phyloP scores from a whole-genome alignment of 2,113 vertebrate genomes.

The Amia ocellicauda region DNA sequence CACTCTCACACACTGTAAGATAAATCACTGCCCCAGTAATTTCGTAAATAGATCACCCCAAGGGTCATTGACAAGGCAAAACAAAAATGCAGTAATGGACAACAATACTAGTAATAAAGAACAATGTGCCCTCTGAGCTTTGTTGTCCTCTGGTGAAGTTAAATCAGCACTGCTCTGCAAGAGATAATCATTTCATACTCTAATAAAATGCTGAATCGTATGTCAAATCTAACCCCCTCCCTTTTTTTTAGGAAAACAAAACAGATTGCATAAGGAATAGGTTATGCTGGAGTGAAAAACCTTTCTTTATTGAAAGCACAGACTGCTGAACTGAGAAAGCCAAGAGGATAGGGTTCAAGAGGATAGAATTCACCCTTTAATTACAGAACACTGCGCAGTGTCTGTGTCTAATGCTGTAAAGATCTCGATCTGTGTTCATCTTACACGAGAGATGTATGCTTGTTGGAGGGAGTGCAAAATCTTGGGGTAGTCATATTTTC shows the following conservation, averaged over 20 bases:
- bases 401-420: slow-evolving; percentile 8
- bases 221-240: slow-evolving; percentile 27
- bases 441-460: background rate
- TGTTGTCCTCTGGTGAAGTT: too few species aligned
- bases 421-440: background rate
- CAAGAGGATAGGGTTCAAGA: background rate
- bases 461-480: background rate
- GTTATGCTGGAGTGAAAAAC: slow-evolving; percentile 34
- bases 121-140: too few species aligned
- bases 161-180: slow-evolving; percentile 6
- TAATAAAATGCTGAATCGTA: slow-evolving; percentile 35
- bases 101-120: too few species aligned
- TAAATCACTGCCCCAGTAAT: too few species aligned
- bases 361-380: background rate
- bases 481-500: background rate
- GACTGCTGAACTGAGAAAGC: background rate
- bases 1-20: too few species aligned
- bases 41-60: too few species aligned
- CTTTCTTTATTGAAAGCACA: slow-evolving; percentile 27
- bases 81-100: too few species aligned
- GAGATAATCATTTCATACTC: slow-evolving; percentile 36
- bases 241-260: slow-evolving; percentile 26
- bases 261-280: slow-evolving; percentile 30
- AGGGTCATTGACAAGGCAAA: too few species aligned
- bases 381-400: slow-evolving; percentile 3